These are phyloP conservation scores for Pampusana beccarii DNA, from an alignment of 2,113 vertebrate species.

Conservation along the genomic window DNA sequence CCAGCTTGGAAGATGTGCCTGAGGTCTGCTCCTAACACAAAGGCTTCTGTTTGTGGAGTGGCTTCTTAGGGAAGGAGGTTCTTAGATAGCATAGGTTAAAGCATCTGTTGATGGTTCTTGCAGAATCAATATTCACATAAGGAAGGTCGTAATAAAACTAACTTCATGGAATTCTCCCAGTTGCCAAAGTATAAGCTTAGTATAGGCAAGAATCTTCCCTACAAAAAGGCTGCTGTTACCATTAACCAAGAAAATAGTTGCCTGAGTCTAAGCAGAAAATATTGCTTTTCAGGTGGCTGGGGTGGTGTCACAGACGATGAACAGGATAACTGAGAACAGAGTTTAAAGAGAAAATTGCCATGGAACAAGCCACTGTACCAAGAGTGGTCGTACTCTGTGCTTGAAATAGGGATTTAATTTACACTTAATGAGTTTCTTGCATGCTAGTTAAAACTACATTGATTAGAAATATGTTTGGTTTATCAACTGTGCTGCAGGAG, in stretches of 20 bases:
- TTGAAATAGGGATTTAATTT: constrained; percentile 45
- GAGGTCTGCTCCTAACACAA: not conserved
- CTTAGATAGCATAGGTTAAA: not conserved
- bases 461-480: constrained; percentile 36
- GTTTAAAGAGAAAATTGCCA: not conserved
- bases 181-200: not conserved
- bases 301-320: not conserved
- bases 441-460: constrained; percentile 30
- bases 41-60: not conserved
- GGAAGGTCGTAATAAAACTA: not conserved
- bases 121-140: not conserved
- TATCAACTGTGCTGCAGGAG: constrained; percentile 24
- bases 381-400: not conserved
- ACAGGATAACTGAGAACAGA: not conserved
- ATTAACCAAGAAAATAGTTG: not conserved
- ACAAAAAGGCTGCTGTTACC: not conserved
- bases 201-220: not conserved
- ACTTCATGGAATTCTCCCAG: not conserved
- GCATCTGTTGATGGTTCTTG: not conserved
- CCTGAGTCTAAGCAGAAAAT: not conserved
- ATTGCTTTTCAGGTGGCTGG: not conserved
- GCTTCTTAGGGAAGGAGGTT: not conserved
- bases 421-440: constrained; percentile 30
- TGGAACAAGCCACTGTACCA: not conserved
- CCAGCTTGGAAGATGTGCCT: not conserved